These are phyloP conservation scores for Tetragonisca angustula DNA, from an alignment of 2,888 invertebrate genomes.

Conservation along the genomic window DNA sequence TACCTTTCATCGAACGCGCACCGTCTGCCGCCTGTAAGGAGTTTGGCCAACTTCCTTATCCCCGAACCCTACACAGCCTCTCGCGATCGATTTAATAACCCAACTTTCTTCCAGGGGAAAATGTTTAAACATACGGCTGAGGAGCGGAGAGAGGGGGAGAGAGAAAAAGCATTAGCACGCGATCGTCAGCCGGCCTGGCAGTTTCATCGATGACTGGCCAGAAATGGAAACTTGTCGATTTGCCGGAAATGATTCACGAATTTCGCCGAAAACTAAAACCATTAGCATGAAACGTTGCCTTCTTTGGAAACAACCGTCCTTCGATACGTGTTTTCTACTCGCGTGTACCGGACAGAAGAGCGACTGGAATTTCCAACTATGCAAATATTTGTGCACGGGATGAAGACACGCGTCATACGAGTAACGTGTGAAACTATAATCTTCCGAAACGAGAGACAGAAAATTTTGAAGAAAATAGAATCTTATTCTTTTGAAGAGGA, in stretches of 20 bases:
- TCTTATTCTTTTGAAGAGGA: no score
- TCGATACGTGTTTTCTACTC: background rate
- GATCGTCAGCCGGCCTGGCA: slow-evolving; percentile 1
- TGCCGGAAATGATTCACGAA: slow-evolving; percentile 7
- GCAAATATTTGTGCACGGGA: background rate
- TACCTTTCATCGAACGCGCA: slow-evolving; percentile 41
- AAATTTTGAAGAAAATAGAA: no score
- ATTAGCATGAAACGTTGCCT: background rate
- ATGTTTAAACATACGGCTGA: slow-evolving; percentile 27
- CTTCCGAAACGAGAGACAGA: no score
- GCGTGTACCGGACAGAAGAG: background rate
- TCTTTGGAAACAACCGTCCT: background rate
- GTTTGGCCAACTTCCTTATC: slow-evolving; percentile 37
- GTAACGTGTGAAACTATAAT: no score
- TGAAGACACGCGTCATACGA: no score
- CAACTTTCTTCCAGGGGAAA: slow-evolving; percentile 7
- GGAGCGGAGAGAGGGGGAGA: no score
- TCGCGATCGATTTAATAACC: slow-evolving; percentile 45
- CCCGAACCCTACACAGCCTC: slow-evolving; percentile 3
- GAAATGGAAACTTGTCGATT: background rate
- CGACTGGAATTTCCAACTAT: background rate
- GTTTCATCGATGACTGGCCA: slow-evolving; percentile 12
- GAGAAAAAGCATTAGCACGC: background rate
- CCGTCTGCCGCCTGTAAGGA: slow-evolving; percentile 34
- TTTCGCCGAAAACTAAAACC: background rate